Evolutionary conservation across 2,797 vertebrate genomes (phyloP).

Genomic region (Phyllotis vaccarum): DNA sequence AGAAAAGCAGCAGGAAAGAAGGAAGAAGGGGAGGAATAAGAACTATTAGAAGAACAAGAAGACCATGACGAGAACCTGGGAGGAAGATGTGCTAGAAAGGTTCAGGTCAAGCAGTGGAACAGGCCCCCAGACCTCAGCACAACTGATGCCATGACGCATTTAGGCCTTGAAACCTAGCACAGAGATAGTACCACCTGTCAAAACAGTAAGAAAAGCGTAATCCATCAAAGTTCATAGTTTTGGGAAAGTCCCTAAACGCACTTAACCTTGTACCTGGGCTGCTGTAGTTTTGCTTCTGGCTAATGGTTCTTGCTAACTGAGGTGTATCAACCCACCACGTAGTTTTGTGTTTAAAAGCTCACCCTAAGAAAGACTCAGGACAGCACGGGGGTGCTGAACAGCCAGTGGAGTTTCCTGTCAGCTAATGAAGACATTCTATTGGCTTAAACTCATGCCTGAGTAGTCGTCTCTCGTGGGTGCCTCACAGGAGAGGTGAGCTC

Average conservation of each 20-base stretch:
- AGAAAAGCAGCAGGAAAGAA: neutral
- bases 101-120: neutral
- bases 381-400: neutral
- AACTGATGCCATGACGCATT: neutral
- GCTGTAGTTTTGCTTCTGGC: neutral
- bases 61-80: no score
- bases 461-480: no score
- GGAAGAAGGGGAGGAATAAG: accelerated
- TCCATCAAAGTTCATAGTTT: neutral
- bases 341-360: neutral
- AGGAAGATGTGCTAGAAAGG: neutral
- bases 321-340: neutral
- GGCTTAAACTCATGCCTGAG: neutral
- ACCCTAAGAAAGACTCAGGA: neutral
- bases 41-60: neutral
- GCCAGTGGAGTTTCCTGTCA: neutral
- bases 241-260: neutral
- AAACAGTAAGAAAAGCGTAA: neutral
- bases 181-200: neutral
- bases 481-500: neutral
- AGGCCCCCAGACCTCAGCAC: neutral
- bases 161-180: neutral
- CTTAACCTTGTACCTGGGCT: neutral
- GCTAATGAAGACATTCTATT: neutral
- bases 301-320: neutral